A percentile compares a stretch with the other conserved stretches of the same genome.
Conservation (phyloP, 2,888 invertebrate genomes). For the Nyleta sp. region DNA sequence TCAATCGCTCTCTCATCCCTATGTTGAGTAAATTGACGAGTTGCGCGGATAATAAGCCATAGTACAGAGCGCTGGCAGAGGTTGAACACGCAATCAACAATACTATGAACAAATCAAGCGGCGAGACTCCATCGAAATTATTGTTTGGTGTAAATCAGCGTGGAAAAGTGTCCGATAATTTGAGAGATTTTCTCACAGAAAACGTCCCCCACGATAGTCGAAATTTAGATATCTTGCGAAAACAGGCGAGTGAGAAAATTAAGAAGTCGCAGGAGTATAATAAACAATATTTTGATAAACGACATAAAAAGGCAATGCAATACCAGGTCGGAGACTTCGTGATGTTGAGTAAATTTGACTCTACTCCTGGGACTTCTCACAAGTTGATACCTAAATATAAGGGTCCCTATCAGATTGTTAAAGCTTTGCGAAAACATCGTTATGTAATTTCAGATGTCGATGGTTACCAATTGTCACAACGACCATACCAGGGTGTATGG, state of each 20-base stretch:
- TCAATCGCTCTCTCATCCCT: constrained; percentile 44
- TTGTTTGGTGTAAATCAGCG: constrained; percentile 72
- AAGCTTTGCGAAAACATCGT: constrained; percentile 63
- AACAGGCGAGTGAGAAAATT: constrained; percentile 50
- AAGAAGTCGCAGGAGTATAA: constrained; percentile 69
- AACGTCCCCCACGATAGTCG: neutral
- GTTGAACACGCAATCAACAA: constrained; percentile 63
- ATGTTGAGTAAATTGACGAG: constrained; percentile 47
- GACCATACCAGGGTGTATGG: constrained; percentile 59
- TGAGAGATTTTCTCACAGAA: constrained; percentile 46
- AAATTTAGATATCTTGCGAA: constrained; percentile 25
- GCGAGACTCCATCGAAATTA: constrained; percentile 68
- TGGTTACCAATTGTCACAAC: constrained; percentile 53
- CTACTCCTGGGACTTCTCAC: constrained; percentile 55
- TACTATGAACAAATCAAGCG: constrained; percentile 54
- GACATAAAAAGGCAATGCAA: constrained; percentile 64
- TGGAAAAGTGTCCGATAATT: constrained; percentile 46
- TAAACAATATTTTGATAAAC: constrained; percentile 68
- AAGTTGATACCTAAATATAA: constrained; percentile 66
- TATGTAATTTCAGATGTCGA: constrained; percentile 65
- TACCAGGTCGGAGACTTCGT: constrained; percentile 62
- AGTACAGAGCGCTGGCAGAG: constrained; percentile 41
- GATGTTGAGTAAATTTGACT: constrained; percentile 64
- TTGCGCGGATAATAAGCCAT: constrained; percentile 27
- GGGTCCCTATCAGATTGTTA: constrained; percentile 62